Percentiles rank a stretch among this genome's conserved stretches.
Evolutionary conservation across 2,797 vertebrate species (phyloP).

Genomic region (Acrossocheilus fasciatus): DNA sequence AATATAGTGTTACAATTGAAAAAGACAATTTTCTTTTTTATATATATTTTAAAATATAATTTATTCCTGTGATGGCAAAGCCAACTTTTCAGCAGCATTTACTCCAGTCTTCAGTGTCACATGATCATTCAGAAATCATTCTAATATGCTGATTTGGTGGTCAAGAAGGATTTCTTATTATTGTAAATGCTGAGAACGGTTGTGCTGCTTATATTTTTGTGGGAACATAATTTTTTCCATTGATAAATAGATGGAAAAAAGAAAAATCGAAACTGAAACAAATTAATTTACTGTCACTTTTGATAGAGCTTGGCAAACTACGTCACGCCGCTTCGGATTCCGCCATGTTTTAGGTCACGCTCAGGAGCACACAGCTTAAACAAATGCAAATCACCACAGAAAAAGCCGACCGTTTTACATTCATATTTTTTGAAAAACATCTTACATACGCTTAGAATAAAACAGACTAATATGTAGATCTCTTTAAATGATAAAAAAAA

Average conservation of each 20-base stretch:
- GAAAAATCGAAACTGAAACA: neutral
- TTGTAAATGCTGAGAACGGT: neutral
- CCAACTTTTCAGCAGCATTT: neutral
- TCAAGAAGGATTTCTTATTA: neutral
- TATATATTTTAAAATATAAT: neutral
- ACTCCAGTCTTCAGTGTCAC: too few species aligned
- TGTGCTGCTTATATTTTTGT: neutral
- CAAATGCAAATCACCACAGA: too few species aligned
- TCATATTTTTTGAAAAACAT: too few species aligned
- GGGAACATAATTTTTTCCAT: neutral
- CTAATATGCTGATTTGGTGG: neutral
- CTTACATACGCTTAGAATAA: too few species aligned
- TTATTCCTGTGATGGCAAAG: neutral
- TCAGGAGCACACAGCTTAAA: too few species aligned
- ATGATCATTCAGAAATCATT: too few species aligned
- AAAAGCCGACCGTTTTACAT: too few species aligned
- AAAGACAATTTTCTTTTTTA: neutral
- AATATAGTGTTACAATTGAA: neutral
- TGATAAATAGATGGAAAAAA: neutral
- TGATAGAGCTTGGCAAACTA: too few species aligned
- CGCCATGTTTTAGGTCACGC: too few species aligned
- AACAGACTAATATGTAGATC: too few species aligned
- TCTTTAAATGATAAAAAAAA: too few species aligned
- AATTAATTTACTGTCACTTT: neutral
- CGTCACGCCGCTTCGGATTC: too few species aligned